A percentile compares a stretch with the other conserved stretches of the same genome.
phyloP scores from a whole-genome alignment of 2,888 invertebrate genomes.

The Muschampia plurimacula region DNA sequence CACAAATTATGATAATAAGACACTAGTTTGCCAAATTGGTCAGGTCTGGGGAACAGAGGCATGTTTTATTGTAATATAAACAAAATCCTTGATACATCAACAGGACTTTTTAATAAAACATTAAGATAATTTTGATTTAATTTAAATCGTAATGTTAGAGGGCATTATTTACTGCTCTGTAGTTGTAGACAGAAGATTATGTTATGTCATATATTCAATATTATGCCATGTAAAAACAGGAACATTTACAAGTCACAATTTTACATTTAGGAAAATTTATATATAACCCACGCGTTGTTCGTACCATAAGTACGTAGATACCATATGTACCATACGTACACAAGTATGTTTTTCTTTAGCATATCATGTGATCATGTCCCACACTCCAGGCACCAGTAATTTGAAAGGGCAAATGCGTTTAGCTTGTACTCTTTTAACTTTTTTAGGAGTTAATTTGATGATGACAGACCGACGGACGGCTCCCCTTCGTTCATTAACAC shows the following conservation, averaged over 20 bases:
- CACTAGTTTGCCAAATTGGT: too few species aligned
- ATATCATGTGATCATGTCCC: background rate
- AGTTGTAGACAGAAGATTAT: too few species aligned
- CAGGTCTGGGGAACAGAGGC: too few species aligned
- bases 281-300: background rate
- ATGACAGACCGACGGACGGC: conserved; percentile 56
- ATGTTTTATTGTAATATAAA: too few species aligned
- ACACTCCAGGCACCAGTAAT: conserved; percentile 41
- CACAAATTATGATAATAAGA: too few species aligned
- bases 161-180: too few species aligned
- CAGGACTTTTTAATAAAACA: too few species aligned
- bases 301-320: background rate
- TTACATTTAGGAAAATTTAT: background rate
- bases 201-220: too few species aligned
- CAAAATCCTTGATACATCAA: too few species aligned
- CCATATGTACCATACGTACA: background rate
- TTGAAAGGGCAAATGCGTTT: conserved; percentile 49
- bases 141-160: too few species aligned
- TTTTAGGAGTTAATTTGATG: conserved; percentile 56
- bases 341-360: background rate
- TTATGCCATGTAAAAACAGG: too few species aligned
- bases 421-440: conserved; percentile 47
- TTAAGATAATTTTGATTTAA: too few species aligned
- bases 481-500: conserved; percentile 62
- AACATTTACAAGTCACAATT: background rate